Base-by-base conservation (phyloP, 2,888 invertebrate genomes). In the Stenchaetothrips biformis region DNA sequence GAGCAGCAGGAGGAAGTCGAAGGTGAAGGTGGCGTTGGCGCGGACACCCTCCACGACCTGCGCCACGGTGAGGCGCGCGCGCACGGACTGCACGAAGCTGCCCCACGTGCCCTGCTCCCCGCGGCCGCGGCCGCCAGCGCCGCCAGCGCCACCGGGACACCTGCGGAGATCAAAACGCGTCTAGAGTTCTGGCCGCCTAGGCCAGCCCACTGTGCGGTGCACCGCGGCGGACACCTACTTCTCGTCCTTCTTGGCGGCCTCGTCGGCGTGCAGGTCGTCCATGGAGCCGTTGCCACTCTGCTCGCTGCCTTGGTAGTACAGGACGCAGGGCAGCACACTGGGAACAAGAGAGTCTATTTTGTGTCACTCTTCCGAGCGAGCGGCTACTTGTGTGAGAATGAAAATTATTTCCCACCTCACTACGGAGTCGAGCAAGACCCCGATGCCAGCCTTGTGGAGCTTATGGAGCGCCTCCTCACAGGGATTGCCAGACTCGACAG, bases 1-100 rank as follows among this genome's bases (percentile, higher is more conserved):
- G 7, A 94, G 87, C 27, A 94, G 88, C 84, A 92, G 89, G 80
- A 94, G 86, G 87, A 92, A 94, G 87, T 95, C 94, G 86, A 94
- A 94, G 0, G 93, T 94, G 47, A 94, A 88, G 0, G 89, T 86
- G 1, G 94, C 93, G 84, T 92, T 91, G n/a, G 89, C 87, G 83
- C 89, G 89, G 0, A 94, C 92, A 82, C 90, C 90, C 83, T 92
- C 90, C 0, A 94, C 90, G 0, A 94, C 92, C 87, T 93, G 92
- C 0, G 92, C 92, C 0, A 93, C 90, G 82, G 92, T 92, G n/a
- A 91, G 87, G 74, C 92, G 88, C 0, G 92, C 90, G 25, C 91
- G 89, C 2, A 92, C 91, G 0, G 92, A 91, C 78, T 91, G 89
- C 79, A 92, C 89, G 84, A 93, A 92, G 7, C 89, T 88, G 59